Conservation (phyloP, 2,797 vertebrate species). For the Iguana delicatissima region DNA sequence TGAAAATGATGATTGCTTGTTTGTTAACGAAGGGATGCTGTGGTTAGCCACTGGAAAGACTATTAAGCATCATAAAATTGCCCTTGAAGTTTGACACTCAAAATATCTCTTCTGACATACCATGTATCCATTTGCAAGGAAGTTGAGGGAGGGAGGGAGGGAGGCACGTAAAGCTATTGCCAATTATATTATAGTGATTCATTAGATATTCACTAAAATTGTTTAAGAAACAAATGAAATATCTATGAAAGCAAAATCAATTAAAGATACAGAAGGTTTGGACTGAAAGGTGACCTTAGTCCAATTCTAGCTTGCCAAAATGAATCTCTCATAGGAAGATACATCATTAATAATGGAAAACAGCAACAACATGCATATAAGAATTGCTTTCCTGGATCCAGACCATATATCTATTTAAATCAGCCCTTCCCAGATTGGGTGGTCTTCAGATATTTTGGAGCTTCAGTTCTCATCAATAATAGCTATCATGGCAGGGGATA, state of each 20-base stretch:
- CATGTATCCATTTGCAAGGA: slow-evolving; percentile 28
- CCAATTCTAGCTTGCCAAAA: slow-evolving; percentile 9
- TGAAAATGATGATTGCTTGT: slow-evolving; percentile 71
- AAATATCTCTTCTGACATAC: slow-evolving; percentile 52
- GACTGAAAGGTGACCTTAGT: background rate
- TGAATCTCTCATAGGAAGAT: background rate
- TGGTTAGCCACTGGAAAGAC: slow-evolving; percentile 73
- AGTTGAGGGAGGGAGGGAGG: background rate
- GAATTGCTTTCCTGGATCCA: background rate
- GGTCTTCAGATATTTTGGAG: background rate
- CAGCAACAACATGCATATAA: background rate
- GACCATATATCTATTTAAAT: background rate
- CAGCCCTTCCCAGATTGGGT: background rate
- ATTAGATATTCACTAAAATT: slow-evolving; percentile 48
- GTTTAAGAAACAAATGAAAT: slow-evolving; percentile 44
- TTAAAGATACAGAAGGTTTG: slow-evolving; percentile 30
- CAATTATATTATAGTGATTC: slow-evolving; percentile 16
- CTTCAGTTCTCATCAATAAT: background rate
- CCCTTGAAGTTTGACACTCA: slow-evolving; percentile 70
- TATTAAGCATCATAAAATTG: slow-evolving; percentile 74
- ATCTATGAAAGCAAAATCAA: slow-evolving; percentile 41
- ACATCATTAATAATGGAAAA: background rate
- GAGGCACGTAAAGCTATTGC: slow-evolving; percentile 44
- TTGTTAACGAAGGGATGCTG: slow-evolving; percentile 73
- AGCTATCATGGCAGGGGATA: background rate